Evolutionary conservation across 2,888 invertebrate species (phyloP), one percentile per base, ranked within the genome.

Genomic region (Abrostola tripartita): DNA sequence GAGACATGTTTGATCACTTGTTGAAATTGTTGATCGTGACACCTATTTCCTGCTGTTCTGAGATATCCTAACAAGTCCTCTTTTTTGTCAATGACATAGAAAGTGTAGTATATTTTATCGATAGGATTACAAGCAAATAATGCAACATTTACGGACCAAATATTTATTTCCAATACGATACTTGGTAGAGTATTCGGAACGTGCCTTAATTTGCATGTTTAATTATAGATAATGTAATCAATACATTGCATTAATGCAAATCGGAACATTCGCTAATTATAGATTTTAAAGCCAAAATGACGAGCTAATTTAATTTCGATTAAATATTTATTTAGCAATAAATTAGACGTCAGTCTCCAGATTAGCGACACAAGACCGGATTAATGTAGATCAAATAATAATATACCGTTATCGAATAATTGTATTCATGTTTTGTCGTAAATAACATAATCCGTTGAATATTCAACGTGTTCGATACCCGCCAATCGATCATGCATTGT

Each of bases 401-500:
- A 47, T 52, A 37, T 38, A 54, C 65, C 58, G 76, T 76, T 68
- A 64, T 62, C 37, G 40, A 63, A 71, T 65, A 71, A 61, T 47
- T 63, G 57, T 68, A 71, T 71, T 68, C 64, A 41, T 66, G 50
- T 65, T 78, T 70, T 62, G 37, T 68, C 56, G 50, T 78, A 67
- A 77, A 66, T 74, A 71, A 55, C 63, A 62, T 58, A 60, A 53
- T 60, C 47, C 44, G n/a, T 52, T 74, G 59, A 77, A 76, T 78
- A 76, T 76, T 77, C 65, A 74, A 60, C 47, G 49, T 38, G 38
- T 60, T 44, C 14, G 12, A 47, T 38, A 49, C 50, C 52, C 66
- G 14, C 10, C 61, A 38, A 74, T 73, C 60, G 57, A 76, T 76
- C 77, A 61, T 53, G 51, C 51, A 68, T 61, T 69, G 66, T 66